phyloP scores from a whole-genome alignment of 1,140 invertebrate genomes.

The Ceratosolen solmsi region DNA sequence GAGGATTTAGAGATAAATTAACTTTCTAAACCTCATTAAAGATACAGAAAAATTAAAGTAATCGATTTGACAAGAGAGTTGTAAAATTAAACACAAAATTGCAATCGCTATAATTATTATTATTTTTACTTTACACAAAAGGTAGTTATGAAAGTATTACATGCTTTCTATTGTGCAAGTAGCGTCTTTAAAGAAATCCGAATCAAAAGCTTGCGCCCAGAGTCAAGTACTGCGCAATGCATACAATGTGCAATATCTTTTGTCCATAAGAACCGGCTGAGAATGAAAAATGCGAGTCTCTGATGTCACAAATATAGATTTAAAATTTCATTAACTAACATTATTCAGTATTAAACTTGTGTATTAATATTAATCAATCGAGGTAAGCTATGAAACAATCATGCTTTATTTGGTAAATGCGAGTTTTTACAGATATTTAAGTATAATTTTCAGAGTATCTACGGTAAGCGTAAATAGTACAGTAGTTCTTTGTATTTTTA shows the following conservation, averaged over 20 bases:
- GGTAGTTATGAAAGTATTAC: slow-evolving; percentile 24
- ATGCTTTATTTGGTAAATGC: too few relatives aligned
- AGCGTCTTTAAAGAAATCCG: slow-evolving; percentile 16
- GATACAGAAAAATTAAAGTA: too few relatives aligned
- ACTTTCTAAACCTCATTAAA: too few relatives aligned
- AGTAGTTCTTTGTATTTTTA: too few relatives aligned
- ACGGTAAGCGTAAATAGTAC: too few relatives aligned
- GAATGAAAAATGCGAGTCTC: background rate
- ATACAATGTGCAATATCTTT: background rate
- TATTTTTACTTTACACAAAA: background rate
- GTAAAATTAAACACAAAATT: background rate
- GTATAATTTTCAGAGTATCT: too few relatives aligned
- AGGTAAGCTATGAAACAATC: too few relatives aligned
- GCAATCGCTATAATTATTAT: background rate
- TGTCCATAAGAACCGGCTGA: background rate
- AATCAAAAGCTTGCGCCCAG: background rate
- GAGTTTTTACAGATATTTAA: too few relatives aligned
- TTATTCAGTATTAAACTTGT: too few relatives aligned
- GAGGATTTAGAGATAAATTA: too few relatives aligned
- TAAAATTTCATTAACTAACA: background rate
- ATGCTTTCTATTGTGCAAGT: slow-evolving; percentile 14
- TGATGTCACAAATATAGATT: background rate
- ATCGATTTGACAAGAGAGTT: background rate
- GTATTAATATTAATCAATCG: too few relatives aligned
- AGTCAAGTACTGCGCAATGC: background rate